Conservation (phyloP, 1,140 invertebrate species). For the Sitodiplosis mosellana region DNA sequence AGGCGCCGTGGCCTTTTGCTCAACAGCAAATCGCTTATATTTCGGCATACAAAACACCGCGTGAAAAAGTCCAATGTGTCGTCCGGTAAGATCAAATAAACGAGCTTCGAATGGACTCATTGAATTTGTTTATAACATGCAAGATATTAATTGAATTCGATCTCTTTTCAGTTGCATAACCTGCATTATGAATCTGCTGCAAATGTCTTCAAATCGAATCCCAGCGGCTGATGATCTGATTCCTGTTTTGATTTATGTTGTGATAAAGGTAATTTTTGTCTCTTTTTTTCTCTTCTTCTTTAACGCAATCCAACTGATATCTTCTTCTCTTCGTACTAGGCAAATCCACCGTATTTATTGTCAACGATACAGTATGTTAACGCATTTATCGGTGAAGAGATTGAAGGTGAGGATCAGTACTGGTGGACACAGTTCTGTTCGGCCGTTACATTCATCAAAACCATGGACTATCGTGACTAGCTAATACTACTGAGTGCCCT, state of each 20-base stretch:
- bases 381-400: conserved; percentile 68
- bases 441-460: conserved; percentile 95
- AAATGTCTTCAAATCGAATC: conserved; percentile 57
- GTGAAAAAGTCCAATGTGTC: conserved; percentile 76
- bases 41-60: conserved; percentile 83
- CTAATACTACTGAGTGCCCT: background rate
- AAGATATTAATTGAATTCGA: background rate
- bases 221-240: conserved; percentile 94
- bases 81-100: conserved; percentile 14
- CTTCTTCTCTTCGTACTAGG: conserved; percentile 28
- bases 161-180: conserved; percentile 54
- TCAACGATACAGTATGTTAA: conserved; percentile 94
- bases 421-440: conserved; percentile 98
- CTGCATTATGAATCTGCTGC: conserved; percentile 84
- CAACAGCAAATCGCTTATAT: conserved; percentile 84
- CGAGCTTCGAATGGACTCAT: too few species aligned
- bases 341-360: conserved; percentile 85
- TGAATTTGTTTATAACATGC: background rate
- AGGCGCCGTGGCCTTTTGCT: conserved; percentile 94
- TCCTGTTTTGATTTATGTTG: conserved; percentile 89
- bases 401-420: conserved; percentile 86
- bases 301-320: too few species aligned
- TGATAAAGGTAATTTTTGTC: conserved; percentile 59
- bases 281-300: too few species aligned
- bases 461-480: conserved; percentile 42